These are phyloP conservation scores for Ochlodes sylvanus DNA, from an alignment of 2,888 invertebrate genomes.

Conservation along the genomic window DNA sequence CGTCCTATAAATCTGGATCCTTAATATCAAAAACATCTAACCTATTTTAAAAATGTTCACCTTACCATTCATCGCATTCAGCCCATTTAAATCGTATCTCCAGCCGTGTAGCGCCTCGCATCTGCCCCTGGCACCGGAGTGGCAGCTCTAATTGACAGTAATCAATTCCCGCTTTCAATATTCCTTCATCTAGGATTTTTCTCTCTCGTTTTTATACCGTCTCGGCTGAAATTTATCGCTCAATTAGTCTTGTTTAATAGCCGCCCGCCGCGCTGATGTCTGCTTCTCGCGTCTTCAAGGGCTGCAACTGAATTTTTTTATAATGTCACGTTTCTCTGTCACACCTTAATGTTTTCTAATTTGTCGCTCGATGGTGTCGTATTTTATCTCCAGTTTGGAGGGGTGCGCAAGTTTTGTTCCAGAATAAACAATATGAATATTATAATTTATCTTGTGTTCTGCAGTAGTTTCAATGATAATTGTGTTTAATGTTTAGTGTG, in stretches of 20 bases:
- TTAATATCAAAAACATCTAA: slow-evolving; percentile 6
- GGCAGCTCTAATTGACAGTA: slow-evolving; percentile 80
- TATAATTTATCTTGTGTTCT: not conserved
- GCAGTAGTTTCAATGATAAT: no score
- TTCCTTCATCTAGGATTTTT: slow-evolving; percentile 77
- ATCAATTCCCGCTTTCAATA: slow-evolving; percentile 85
- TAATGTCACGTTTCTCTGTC: slow-evolving; percentile 37
- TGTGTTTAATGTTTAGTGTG: no score
- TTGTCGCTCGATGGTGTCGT: slow-evolving; percentile 28
- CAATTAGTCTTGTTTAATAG: slow-evolving; percentile 86
- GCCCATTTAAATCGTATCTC: slow-evolving; percentile 34
- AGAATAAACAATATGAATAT: not conserved
- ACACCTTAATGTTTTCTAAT: slow-evolving; percentile 32
- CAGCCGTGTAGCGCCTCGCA: slow-evolving; percentile 47
- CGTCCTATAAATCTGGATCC: not conserved
- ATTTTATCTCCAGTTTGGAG: slow-evolving; percentile 16
- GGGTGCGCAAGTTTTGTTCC: slow-evolving; percentile 14
- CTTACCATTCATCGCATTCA: slow-evolving; percentile 18
- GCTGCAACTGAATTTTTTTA: slow-evolving; percentile 55
- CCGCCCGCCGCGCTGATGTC: slow-evolving; percentile 84
- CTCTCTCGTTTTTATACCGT: slow-evolving; percentile 80
- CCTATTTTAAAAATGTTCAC: slow-evolving; percentile 34
- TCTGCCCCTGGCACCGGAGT: slow-evolving; percentile 74
- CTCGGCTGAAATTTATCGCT: slow-evolving; percentile 85
- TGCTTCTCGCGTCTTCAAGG: slow-evolving; percentile 78